Base-by-base conservation (phyloP, 2,888 invertebrate species). In the Kryphioiulus occultus region DNA sequence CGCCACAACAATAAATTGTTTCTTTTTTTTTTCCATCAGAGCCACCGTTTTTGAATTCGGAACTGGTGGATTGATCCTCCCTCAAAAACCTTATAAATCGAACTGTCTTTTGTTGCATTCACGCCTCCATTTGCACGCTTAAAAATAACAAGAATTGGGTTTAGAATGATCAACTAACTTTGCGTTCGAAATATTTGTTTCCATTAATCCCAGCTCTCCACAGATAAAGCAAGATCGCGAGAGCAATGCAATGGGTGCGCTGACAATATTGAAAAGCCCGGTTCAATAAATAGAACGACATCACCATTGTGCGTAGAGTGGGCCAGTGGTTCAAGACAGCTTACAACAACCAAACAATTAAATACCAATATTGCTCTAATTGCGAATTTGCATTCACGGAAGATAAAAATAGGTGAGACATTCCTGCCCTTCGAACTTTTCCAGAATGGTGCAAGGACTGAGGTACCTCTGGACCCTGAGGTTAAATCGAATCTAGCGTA, bases 351-450 rank as follows among this genome's bases (percentile, higher is more conserved):
- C 78, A 30, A 78, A 78, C 78, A 78, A 78, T 78, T 78, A 78
- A 78, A 78, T 78, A 78, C 78, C 78, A 78, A 78, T 78, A 78
- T 78, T 78, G 78, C 78, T 78, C 78, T 78, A 78, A 78, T 78
- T 78, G 78, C 78, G 15, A 78, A 78, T 78, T 30, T 78, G 78
- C 30, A 78, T 78, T 78, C 78, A 78, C 78, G 17, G 17, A 78
- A 78, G 22, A 78, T 12, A 30, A 78, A 78, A 78, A 22, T 30
- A 78, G 78, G 78, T 30, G 26, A 12, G 78, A 22, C 78, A 78
- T 78, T 30, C 0, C 78, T 78, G 30, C 78, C 78, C 78, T 78
- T 78, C 26, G 78, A 78, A 30, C 78, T 78, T 26, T 19, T 78
- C 26, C 78, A 78, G 78, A 78, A 78, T 78, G 30, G 78, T 78